Conservation (phyloP, 2,797 vertebrate genomes). For the Synaphobranchus kaupii region DNA sequence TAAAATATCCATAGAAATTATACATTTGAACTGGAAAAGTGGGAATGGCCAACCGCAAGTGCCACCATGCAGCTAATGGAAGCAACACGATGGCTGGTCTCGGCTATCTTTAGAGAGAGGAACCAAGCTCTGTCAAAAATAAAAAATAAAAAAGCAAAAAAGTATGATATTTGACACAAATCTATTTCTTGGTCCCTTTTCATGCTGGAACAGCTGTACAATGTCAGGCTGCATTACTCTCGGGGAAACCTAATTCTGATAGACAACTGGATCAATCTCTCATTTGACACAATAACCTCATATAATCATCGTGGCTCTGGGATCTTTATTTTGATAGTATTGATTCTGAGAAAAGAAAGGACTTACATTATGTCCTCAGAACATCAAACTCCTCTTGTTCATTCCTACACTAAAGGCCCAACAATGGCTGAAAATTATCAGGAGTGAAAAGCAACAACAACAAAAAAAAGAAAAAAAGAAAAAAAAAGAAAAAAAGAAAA, state of each 20-base stretch:
- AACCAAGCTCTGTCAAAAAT: not conserved
- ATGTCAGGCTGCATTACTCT: conserved; percentile 3
- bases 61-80: not conserved
- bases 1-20: not conserved
- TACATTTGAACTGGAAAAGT: not conserved
- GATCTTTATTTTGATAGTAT: conserved; percentile 4
- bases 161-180: not conserved
- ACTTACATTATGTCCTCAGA: not conserved
- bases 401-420: not conserved
- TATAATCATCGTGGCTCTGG: not conserved
- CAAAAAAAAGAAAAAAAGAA: not conserved
- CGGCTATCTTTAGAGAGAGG: not conserved
- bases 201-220: conserved; percentile 4
- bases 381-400: not conserved
- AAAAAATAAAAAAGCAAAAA: too few relatives aligned
- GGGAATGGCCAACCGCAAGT: not conserved
- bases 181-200: not conserved
- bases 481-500: not conserved
- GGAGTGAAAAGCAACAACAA: not conserved
- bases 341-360: not conserved
- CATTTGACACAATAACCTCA: conserved; percentile 12
- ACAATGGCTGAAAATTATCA: not conserved
- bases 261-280: conserved; percentile 11
- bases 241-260: conserved; percentile 9
- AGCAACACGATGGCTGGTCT: not conserved